Conservation (phyloP, 1,140 invertebrate species). For the Ceratina japonica region DNA sequence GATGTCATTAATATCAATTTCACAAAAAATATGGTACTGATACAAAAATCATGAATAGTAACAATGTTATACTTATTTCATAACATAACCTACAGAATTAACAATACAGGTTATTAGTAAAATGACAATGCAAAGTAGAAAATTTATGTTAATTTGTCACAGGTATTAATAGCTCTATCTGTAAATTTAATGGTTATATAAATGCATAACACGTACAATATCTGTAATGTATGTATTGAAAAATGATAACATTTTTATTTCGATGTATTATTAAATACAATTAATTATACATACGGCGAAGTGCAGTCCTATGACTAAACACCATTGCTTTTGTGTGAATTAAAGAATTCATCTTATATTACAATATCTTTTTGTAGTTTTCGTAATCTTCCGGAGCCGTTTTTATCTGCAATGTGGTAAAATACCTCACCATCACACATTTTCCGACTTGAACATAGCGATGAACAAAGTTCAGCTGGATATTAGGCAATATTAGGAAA, state of each 20-base stretch:
- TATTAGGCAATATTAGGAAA: too few species aligned
- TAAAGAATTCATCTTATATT: conserved; percentile 69
- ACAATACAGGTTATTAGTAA: neutral
- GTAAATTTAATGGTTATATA: conserved; percentile 31
- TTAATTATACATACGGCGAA: conserved; percentile 69
- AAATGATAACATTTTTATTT: conserved; percentile 27
- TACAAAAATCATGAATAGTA: neutral
- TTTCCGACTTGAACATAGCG: conserved; percentile 40
- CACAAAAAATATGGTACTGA: neutral
- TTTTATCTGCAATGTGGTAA: conserved; percentile 25
- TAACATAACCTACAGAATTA: conserved; percentile 42
- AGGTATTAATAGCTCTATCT: conserved; percentile 17
- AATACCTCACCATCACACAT: conserved; percentile 45
- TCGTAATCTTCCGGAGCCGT: conserved; percentile 12
- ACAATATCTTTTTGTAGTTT: conserved; percentile 8
- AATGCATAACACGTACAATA: conserved; percentile 34
- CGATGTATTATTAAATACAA: conserved; percentile 41
- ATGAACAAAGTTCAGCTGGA: conserved; percentile 44
- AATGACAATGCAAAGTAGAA: neutral
- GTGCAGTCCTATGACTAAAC: conserved; percentile 56
- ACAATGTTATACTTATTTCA: conserved; percentile 19
- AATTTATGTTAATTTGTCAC: conserved; percentile 20
- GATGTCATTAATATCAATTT: neutral
- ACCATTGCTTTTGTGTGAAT: conserved; percentile 67
- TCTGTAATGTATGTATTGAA: conserved; percentile 8